Conservation (phyloP, 2,888 invertebrate species). For the Lepidonotus clava region DNA sequence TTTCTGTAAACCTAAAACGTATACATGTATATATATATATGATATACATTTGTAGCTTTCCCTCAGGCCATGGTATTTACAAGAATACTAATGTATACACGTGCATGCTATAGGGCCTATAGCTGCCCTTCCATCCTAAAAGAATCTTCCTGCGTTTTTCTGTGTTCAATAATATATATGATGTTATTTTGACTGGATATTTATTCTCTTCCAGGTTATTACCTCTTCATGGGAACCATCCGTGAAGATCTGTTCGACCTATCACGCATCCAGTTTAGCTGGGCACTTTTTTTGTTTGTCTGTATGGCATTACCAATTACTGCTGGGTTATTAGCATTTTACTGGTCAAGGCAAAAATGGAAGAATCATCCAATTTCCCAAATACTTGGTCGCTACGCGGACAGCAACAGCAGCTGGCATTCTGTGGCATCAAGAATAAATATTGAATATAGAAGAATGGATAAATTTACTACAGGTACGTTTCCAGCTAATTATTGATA, state of each 20-base stretch:
- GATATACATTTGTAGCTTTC: too few species aligned
- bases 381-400: slow-evolving; percentile 81
- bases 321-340: slow-evolving; percentile 82
- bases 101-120: too few species aligned
- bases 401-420: slow-evolving; percentile 83
- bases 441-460: slow-evolving; percentile 85
- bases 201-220: slow-evolving; percentile 73
- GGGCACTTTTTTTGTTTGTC: slow-evolving; percentile 69
- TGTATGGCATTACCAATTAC: slow-evolving; percentile 81
- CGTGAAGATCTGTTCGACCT: slow-evolving; percentile 69
- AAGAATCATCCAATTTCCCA: slow-evolving; percentile 88
- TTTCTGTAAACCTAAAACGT: too few species aligned
- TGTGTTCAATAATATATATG: neutral
- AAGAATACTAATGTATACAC: too few species aligned
- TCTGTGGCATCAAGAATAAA: slow-evolving; percentile 87
- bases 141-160: too few species aligned
- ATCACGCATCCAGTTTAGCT: slow-evolving; percentile 64
- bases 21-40: too few species aligned
- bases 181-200: neutral
- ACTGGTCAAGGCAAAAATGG: slow-evolving; percentile 88
- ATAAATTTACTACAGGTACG: slow-evolving; percentile 79
- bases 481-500: too few species aligned
- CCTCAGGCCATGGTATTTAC: too few species aligned
- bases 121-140: neutral
- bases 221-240: slow-evolving; percentile 70